Base-by-base conservation (phyloP, 35 echinoderm and acorn worm species). In the Chiridota heheva region DNA sequence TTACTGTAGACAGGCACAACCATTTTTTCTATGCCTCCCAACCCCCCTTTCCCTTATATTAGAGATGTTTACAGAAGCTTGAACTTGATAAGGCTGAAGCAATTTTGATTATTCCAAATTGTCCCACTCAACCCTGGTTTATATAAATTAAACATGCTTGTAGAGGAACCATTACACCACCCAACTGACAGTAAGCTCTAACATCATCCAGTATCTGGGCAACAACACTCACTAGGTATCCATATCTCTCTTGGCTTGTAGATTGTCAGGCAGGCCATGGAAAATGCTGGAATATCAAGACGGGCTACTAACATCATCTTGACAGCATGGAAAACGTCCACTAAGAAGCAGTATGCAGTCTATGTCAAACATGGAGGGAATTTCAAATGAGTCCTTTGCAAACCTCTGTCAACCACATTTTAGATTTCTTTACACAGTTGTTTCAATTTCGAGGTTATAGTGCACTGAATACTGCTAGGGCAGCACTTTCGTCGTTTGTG, bases 101-200 rank as follows among this genome's bases (percentile, higher is more conserved):
- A 42, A 53, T 90, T 31, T 5, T 90, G 25, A 65, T 83, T 59
- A 29, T 76, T n/a, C 80, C 81, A 84, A 76, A 73, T 15, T 90
- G 87, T 67, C 66, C 81, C 17, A 84, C 79, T 4, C 87, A 84
- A 48, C 26, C 49, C 34, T 90, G 87, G 80, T 90, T 84, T 65
- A n/a, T n/a, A n/a, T n/a, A n/a, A n/a, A n/a, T n/a, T n/a, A n/a
- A n/a, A n/a, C n/a, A n/a, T n/a, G n/a, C n/a, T n/a, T n/a, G n/a
- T n/a, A n/a, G n/a, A n/a, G n/a, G n/a, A n/a, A n/a, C n/a, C n/a
- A n/a, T n/a, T n/a, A n/a, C n/a, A n/a, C n/a, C n/a, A n/a, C n/a
- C n/a, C n/a, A n/a, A n/a, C n/a, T n/a, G n/a, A n/a, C n/a, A n/a
- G n/a, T n/a, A n/a, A n/a, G n/a, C n/a, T n/a, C n/a, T n/a, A n/a